A percentile compares a stretch with the other conserved stretches of the same genome.
Conservation (phyloP, 2,888 invertebrate genomes). For the Cerastis rubricosa region DNA sequence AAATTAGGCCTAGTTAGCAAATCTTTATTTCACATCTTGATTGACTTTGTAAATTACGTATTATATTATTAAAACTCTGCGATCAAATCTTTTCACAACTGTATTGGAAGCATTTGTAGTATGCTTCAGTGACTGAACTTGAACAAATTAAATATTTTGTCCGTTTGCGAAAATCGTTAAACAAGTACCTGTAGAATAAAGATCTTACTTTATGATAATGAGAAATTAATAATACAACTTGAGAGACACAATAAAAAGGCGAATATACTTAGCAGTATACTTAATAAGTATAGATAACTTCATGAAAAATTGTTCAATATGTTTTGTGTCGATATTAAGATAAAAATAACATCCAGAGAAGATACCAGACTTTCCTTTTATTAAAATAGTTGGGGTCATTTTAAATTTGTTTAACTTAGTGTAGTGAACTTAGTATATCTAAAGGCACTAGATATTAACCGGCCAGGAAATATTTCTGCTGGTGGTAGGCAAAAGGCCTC, state of each 20-base stretch:
- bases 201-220: conserved; percentile 44
- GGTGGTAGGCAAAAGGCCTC: neutral
- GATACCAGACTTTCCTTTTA: neutral
- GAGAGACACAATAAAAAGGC: conserved; percentile 18
- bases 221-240: conserved; percentile 34
- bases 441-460: too few relatives aligned
- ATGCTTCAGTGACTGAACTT: conserved; percentile 35
- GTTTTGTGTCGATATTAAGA: neutral
- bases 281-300: conserved; percentile 7
- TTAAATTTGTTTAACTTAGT: too few relatives aligned
- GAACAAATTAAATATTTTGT: conserved; percentile 39
- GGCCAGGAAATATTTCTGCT: conserved; percentile 1
- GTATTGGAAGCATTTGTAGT: conserved; percentile 14
- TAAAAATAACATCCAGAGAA: neutral
- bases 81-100: conserved; percentile 12
- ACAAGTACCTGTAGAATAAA: conserved; percentile 19
- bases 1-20: neutral
- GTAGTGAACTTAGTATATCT: neutral
- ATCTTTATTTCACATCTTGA: neutral
- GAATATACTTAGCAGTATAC: conserved; percentile 1
- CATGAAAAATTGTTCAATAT: conserved; percentile 9
- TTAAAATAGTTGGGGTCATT: neutral
- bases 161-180: conserved; percentile 27
- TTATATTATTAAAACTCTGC: conserved; percentile 1
- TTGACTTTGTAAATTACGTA: neutral